Base-by-base conservation (phyloP, 2,888 invertebrate genomes). In the Melanargia galathea region DNA sequence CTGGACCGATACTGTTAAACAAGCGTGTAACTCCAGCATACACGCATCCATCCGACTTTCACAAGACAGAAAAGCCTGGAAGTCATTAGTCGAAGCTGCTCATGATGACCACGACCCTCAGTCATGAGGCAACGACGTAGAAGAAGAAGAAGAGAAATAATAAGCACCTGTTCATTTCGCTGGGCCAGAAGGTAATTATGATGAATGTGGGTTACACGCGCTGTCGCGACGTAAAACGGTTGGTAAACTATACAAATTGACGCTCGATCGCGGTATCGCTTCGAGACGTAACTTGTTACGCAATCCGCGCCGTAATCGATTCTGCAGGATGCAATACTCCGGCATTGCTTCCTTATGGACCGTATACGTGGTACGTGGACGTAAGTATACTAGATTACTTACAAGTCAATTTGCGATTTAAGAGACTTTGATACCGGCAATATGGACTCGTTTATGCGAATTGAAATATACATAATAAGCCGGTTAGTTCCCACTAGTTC, bases 251-350 rank as follows among this genome's bases (percentile, higher is more conserved):
- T n/a, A 59, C 58, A 64, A 64, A 63, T 60, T 20, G 57, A 48
- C 43, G 52, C 60, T 45, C 64, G 63, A 66, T 67, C 66, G 60
- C 60, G 56, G 66, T 66, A 68, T 66, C 70, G 63, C 48, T 65
- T 33, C 58, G 61, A 65, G 55, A 77, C 76, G 74, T 74, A 77
- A 80, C 73, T 52, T 43, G 66, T 82, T 79, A 67, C 74, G 73
- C 67, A 80, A 81, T 35, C 22, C 54, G 43, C 30, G 59, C 65
- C 22, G 65, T 66, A 68, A 68, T 61, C 52, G 65, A 38, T 62
- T 64, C 67, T 60, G 55, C 49, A 60, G 45, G 62, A 62, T 58
- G 62, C 60, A 62, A 52, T 60, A 38, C 33, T 45, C 13, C 45
- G 35, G 51, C 63, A 66, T 63, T 49, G 66, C 68, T 68, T 68